Evolutionary conservation across 2,113 vertebrate genomes (phyloP).

Genomic region (Pluvialis apricaria): DNA sequence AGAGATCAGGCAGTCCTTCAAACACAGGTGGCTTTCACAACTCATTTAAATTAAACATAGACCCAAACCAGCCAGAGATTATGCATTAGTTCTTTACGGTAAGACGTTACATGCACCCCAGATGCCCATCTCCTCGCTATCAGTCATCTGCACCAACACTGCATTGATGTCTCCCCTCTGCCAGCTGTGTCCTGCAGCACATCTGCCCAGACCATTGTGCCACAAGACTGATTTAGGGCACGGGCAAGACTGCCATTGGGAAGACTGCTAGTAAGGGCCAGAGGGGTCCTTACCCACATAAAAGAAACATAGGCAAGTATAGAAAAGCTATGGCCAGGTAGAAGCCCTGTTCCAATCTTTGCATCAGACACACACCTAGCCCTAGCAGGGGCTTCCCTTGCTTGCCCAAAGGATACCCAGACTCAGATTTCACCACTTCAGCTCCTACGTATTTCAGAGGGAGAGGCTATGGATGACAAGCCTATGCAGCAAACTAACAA

Average conservation of each 20-base stretch:
- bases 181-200: neutral
- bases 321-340: neutral
- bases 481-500: neutral
- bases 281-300: neutral
- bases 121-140: neutral
- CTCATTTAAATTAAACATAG: neutral
- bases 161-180: neutral
- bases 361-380: neutral
- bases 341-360: neutral
- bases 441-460: neutral
- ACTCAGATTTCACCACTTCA: neutral
- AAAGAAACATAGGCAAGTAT: neutral
- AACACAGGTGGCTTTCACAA: neutral
- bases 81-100: neutral
- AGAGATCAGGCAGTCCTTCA: neutral
- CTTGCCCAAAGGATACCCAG: neutral
- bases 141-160: neutral
- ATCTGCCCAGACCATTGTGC: neutral
- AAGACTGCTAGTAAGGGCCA: neutral
- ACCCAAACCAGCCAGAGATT: neutral
- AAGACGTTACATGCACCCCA: fast-evolving
- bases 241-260: neutral
- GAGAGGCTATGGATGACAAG: neutral
- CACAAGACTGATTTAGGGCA: neutral
- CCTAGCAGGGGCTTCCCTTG: neutral